Evolutionary conservation across 2,797 vertebrate genomes (phyloP).

Genomic region (Leptodactylus fallax): DNA sequence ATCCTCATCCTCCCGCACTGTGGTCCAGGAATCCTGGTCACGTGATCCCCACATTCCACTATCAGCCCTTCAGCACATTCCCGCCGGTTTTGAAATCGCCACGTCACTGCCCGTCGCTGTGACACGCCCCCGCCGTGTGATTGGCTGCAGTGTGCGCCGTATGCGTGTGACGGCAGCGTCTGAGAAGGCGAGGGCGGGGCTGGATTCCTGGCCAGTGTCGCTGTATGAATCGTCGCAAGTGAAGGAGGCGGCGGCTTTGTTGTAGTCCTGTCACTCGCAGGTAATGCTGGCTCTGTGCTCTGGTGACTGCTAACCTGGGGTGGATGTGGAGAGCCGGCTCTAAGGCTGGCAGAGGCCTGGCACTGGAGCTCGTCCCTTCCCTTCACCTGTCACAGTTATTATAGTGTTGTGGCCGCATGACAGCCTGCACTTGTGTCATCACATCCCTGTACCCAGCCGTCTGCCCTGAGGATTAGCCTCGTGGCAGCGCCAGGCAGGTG

Average conservation of each 20-base stretch:
- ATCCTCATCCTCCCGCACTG: too few species aligned
- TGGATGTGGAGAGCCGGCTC: not conserved
- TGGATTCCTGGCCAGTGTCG: not conserved
- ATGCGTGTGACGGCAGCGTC: conserved; percentile 19
- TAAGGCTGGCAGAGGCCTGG: not conserved
- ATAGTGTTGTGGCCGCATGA: not conserved
- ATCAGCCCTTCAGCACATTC: not conserved
- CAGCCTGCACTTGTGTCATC: not conserved
- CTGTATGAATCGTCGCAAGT: not conserved
- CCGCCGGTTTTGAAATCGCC: not conserved
- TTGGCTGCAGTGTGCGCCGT: not conserved
- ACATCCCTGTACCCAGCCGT: not conserved
- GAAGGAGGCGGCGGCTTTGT: conserved; percentile 40
- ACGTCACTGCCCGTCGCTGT: conserved; percentile 15
- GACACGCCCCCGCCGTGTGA: not conserved
- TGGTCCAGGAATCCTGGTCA: too few species aligned
- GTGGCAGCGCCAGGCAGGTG: too few species aligned
- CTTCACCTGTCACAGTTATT: conserved; percentile 1
- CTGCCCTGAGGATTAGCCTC: not conserved
- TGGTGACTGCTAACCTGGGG: not conserved
- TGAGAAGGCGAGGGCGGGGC: conserved; percentile 19
- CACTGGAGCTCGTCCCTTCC: not conserved
- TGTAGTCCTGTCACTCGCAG: conserved; percentile 31
- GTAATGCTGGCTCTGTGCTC: conserved; percentile 10
- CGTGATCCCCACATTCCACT: too few species aligned